These are phyloP conservation scores for Parazoanthus swiftii DNA, from an alignment of 92 coral and sea anemone species.

Conservation along the genomic window DNA sequence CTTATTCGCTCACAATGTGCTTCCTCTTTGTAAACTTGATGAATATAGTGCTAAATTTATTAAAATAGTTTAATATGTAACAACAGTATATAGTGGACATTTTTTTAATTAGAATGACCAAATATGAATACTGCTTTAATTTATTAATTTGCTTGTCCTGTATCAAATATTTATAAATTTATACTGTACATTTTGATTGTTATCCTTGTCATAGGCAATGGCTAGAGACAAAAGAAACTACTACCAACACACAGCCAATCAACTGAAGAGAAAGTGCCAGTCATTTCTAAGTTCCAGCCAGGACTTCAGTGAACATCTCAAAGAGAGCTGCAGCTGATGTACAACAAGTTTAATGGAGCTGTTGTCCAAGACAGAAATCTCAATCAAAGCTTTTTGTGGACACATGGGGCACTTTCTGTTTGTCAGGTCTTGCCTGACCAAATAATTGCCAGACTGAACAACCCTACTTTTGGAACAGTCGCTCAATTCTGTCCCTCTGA, in stretches of 20 bases:
- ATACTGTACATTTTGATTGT: not conserved
- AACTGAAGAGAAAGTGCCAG: conserved; percentile 85
- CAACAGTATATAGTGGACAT: not conserved
- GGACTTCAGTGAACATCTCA: conserved; percentile 84
- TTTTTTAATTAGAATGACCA: not conserved
- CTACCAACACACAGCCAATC: conserved; percentile 91
- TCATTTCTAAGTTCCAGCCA: conserved; percentile 81
- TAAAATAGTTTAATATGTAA: not conserved
- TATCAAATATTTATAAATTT: not conserved
- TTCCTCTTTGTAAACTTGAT: too few relatives aligned
- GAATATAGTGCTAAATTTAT: too few relatives aligned
- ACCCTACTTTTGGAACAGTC: too few relatives aligned
- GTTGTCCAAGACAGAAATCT: too few relatives aligned
- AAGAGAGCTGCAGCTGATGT: conserved; percentile 25
- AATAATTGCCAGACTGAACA: too few relatives aligned
- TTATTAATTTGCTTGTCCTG: not conserved
- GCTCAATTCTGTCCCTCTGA: too few relatives aligned
- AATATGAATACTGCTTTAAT: too few relatives aligned
- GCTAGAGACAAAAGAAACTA: conserved; percentile 83
- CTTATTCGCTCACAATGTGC: too few relatives aligned
- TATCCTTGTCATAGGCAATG: conserved; percentile 67
- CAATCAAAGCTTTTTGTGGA: too few relatives aligned
- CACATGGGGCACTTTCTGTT: too few relatives aligned
- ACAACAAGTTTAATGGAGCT: not conserved
- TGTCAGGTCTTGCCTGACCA: too few relatives aligned